A percentile compares a stretch with the other conserved stretches of the same genome.
Conservation (phyloP, 2,888 invertebrate genomes). For the Cyclophora punctaria region DNA sequence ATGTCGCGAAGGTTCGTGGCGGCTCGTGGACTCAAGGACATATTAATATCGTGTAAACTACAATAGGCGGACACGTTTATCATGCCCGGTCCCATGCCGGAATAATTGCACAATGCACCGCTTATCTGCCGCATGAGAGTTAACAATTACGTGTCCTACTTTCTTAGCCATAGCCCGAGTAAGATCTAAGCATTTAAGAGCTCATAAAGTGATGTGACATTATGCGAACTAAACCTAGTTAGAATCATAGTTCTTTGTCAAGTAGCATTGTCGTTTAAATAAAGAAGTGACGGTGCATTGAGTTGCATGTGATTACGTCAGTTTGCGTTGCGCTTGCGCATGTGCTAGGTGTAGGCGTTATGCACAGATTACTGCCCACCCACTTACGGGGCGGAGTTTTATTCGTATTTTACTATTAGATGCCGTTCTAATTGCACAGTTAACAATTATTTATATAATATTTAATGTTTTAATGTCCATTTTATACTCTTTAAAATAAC, state of each 20-base stretch:
- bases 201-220: too few species aligned
- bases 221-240: too few species aligned
- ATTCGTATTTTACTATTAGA: conserved; percentile 9
- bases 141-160: conserved; percentile 60
- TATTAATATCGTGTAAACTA: conserved; percentile 51
- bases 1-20: conserved; percentile 26
- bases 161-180: conserved; percentile 29
- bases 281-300: conserved; percentile 25
- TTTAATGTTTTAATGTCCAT: too few species aligned
- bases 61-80: conserved; percentile 57
- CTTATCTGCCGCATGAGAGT: conserved; percentile 59
- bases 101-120: conserved; percentile 59
- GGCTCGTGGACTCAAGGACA: conserved; percentile 57
- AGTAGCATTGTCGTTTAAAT: conserved; percentile 3
- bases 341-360: conserved; percentile 27
- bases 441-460: too few species aligned
- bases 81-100: conserved; percentile 46
- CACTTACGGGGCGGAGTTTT: conserved; percentile 22
- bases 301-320: conserved; percentile 45
- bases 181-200: too few species aligned
- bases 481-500: too few species aligned
- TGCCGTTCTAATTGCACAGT: background rate
- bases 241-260: conserved; percentile 25
- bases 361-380: conserved; percentile 29
- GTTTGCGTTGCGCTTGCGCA: conserved; percentile 27